Conservation (phyloP, 2,113 vertebrate species). For the Morone saxatilis region DNA sequence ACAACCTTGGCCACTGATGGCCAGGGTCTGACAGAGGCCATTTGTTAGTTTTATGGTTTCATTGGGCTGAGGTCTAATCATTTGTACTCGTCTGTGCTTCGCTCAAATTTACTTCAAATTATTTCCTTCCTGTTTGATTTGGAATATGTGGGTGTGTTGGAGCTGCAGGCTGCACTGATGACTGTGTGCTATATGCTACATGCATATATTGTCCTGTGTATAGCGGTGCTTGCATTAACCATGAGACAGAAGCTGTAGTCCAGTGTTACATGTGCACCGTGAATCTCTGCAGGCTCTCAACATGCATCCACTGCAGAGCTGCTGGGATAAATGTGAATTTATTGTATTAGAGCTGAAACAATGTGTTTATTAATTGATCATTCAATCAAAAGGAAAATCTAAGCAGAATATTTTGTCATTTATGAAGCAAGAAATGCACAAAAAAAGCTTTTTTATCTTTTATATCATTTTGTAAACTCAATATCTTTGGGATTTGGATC, state of each 20-base stretch:
- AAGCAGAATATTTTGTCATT: neutral
- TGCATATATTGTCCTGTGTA: neutral
- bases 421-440: neutral
- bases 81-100: slow-evolving; percentile 45
- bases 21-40: slow-evolving; percentile 59
- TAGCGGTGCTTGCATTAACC: neutral
- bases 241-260: neutral
- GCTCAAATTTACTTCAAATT: slow-evolving; percentile 50
- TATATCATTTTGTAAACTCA: neutral
- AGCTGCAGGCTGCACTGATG: neutral
- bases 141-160: slow-evolving; percentile 12
- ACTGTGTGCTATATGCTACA: neutral
- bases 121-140: slow-evolving; percentile 54
- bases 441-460: neutral
- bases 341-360: neutral
- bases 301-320: too few relatives aligned
- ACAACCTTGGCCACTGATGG: slow-evolving; percentile 56
- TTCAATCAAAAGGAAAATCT: neutral
- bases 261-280: neutral
- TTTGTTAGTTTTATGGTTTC: slow-evolving; percentile 75
- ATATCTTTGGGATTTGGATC: neutral
- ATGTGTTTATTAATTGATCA: neutral
- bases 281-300: neutral
- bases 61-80: slow-evolving; percentile 55
- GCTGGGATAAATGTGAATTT: neutral